phyloP scores from a whole-genome alignment of 2,888 invertebrate species.

The Bruchidius siliquastri region DNA sequence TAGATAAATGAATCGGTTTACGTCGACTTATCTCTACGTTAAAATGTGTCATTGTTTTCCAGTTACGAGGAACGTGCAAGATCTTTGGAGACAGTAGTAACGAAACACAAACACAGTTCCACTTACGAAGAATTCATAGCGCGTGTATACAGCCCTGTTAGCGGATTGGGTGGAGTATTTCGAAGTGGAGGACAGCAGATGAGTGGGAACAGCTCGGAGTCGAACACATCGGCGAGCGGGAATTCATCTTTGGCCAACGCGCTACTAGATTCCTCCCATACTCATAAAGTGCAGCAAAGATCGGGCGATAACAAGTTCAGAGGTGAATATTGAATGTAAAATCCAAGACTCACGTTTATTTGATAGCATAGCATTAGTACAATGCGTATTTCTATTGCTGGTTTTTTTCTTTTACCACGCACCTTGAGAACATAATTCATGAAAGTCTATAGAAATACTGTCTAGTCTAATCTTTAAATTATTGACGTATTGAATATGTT shows the following conservation, averaged over 20 bases:
- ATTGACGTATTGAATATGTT: too few relatives aligned
- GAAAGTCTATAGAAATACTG: too few relatives aligned
- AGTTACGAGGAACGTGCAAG: slow-evolving; percentile 90
- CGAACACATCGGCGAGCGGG: slow-evolving; percentile 13
- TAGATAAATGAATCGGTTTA: too few relatives aligned
- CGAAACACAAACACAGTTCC: slow-evolving; percentile 77
- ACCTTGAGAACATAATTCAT: too few relatives aligned
- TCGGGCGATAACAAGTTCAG: slow-evolving; percentile 39
- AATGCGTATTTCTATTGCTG: too few relatives aligned
- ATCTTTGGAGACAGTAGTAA: slow-evolving; percentile 78
- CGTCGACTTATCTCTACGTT: not conserved
- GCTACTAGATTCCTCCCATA: slow-evolving; percentile 52
- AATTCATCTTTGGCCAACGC: slow-evolving; percentile 54
- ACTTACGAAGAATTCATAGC: slow-evolving; percentile 88
- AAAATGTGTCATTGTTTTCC: slow-evolving; percentile 21
- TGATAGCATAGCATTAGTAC: too few relatives aligned
- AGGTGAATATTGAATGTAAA: slow-evolving; percentile 33
- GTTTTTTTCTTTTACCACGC: too few relatives aligned
- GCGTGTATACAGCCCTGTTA: slow-evolving; percentile 65
- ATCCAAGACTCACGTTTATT: too few relatives aligned
- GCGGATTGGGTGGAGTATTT: slow-evolving; percentile 50
- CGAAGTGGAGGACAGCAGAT: slow-evolving; percentile 30
- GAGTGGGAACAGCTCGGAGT: slow-evolving; percentile 30
- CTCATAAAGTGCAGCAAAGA: slow-evolving; percentile 38
- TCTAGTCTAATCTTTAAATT: too few relatives aligned